Evolutionary conservation across 2,888 invertebrate species (phyloP).

Genomic region (Cantharis rustica): DNA sequence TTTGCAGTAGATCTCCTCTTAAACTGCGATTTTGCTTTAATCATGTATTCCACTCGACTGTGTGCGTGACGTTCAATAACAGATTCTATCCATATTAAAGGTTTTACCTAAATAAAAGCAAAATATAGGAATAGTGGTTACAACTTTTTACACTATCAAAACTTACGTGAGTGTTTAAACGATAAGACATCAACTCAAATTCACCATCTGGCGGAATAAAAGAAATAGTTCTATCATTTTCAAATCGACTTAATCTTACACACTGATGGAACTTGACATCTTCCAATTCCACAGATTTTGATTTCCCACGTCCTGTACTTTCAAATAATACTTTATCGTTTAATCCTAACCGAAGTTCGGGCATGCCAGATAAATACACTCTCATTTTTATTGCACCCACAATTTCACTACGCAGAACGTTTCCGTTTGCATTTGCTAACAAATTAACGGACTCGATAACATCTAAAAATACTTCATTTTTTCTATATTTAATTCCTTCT

Average conservation of each 20-base stretch:
- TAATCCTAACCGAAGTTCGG: constrained; percentile 91
- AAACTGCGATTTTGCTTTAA: constrained; percentile 98
- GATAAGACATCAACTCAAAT: constrained; percentile 98
- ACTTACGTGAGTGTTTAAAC: constrained; percentile 86
- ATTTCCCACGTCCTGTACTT: constrained; percentile 95
- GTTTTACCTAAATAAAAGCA: constrained; percentile 66
- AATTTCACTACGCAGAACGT: constrained; percentile 95
- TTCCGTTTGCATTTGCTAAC: constrained; percentile 94
- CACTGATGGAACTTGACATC: constrained; percentile 99
- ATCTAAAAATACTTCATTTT: constrained; percentile 98
- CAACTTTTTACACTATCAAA: background rate
- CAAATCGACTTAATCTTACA: constrained; percentile 93
- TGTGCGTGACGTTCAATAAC: constrained; percentile 97
- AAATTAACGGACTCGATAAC: constrained; percentile 98
- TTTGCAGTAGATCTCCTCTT: constrained; percentile 97
- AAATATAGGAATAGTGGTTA: background rate
- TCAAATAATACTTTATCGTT: constrained; percentile 99
- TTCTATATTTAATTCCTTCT: constrained; percentile 97
- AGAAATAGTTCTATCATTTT: constrained; percentile 97
- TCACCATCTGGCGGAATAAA: constrained; percentile 99
- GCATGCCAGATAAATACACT: constrained; percentile 98
- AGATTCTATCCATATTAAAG: constrained; percentile 98
- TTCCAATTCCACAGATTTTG: constrained; percentile 96
- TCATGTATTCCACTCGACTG: constrained; percentile 98
- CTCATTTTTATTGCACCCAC: constrained; percentile 99